Conservation (phyloP, 2,113 vertebrate species). For the Peromyscus leucopus region DNA sequence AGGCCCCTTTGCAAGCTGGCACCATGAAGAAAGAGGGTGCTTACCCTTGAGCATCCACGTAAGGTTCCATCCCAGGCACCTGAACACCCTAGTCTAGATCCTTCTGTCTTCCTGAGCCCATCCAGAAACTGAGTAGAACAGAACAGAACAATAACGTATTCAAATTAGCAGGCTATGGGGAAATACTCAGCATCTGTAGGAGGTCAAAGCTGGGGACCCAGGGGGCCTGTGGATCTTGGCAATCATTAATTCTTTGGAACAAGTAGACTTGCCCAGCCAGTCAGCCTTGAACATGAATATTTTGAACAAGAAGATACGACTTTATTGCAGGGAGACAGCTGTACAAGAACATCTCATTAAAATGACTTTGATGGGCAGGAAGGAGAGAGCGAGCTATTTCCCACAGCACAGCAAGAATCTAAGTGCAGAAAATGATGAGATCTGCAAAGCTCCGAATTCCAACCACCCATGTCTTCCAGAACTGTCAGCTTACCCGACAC, state of each 20-base stretch:
- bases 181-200: background rate
- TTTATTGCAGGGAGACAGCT: conserved; percentile 66
- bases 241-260: conserved; percentile 39
- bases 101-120: background rate
- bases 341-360: conserved; percentile 73
- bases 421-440: conserved; percentile 70
- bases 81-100: no score
- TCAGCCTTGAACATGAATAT: conserved; percentile 7
- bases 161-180: background rate
- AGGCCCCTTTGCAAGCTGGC: background rate
- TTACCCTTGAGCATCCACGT: rapidly evolving
- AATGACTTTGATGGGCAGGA: conserved; percentile 68
- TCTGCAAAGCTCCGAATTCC: conserved; percentile 56
- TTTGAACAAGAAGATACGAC: conserved; percentile 62
- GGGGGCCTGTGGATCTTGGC: background rate
- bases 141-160: background rate
- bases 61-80: background rate
- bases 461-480: background rate
- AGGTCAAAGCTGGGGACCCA: background rate
- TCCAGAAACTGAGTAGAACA: background rate
- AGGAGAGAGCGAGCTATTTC: conserved; percentile 41
- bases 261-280: background rate
- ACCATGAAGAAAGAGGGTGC: background rate
- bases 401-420: conserved; percentile 56
- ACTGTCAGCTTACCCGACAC: background rate